Evolutionary conservation across 64 coral and sea anemone genomes (phyloP).

Genomic region (Montipora cactus): DNA sequence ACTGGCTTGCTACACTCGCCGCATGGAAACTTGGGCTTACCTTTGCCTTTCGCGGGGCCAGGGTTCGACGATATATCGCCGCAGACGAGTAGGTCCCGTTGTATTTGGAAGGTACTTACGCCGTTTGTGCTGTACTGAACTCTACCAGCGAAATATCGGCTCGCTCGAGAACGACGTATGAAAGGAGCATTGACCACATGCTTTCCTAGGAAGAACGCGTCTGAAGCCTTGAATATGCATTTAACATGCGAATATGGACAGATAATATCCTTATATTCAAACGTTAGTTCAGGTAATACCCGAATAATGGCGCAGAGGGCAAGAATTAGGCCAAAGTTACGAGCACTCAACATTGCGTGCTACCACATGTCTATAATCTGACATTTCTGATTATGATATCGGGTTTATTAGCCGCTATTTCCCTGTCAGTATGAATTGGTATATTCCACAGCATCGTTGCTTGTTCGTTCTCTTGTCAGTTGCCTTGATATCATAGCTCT

Average conservation of each 20-base stretch:
- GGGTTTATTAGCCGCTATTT: no score
- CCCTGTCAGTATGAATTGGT: no score
- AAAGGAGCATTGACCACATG: background rate
- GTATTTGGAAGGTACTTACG: background rate
- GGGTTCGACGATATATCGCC: background rate
- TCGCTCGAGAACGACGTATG: constrained; percentile 41
- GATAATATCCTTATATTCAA: constrained; percentile 36
- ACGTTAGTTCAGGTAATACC: constrained; percentile 31
- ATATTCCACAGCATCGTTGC: no score
- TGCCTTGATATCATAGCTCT: no score
- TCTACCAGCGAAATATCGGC: constrained; percentile 42
- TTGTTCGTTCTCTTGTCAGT: no score
- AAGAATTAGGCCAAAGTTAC: constrained; percentile 51
- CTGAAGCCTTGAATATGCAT: constrained; percentile 3
- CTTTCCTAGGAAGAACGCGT: background rate
- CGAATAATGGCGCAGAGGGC: constrained; percentile 12
- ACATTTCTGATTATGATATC: no score
- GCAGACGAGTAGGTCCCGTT: no score
- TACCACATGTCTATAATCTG: no score
- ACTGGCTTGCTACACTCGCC: constrained; percentile 42
- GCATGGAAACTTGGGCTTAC: constrained; percentile 20
- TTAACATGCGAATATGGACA: constrained; percentile 36
- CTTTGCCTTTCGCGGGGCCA: constrained; percentile 42
- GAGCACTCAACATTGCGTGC: constrained; percentile 32
- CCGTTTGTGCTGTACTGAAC: constrained; percentile 46